Percentiles rank a stretch among this genome's conserved stretches.
Conservation (phyloP, 2,113 vertebrate genomes). For the Corythoichthys intestinalis region DNA sequence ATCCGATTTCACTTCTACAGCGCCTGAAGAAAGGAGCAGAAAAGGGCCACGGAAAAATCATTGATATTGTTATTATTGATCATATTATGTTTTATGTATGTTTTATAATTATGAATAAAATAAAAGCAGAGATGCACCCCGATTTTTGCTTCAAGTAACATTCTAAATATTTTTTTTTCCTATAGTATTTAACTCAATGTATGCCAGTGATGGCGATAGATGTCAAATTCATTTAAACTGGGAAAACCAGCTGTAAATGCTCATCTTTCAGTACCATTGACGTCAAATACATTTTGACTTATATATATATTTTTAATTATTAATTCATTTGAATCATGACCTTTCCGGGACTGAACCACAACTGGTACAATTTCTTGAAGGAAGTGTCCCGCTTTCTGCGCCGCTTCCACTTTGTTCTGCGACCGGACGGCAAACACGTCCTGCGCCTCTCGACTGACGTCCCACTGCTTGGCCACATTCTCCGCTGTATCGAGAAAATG, state of each 20-base stretch:
- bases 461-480: slow-evolving; percentile 92
- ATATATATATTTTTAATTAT: neutral
- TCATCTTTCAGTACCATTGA: too few relatives aligned
- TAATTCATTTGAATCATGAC: slow-evolving; percentile 35
- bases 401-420: slow-evolving; percentile 83
- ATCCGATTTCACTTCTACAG: slow-evolving; percentile 83
- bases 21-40: slow-evolving; percentile 67
- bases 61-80: too few relatives aligned
- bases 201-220: too few relatives aligned
- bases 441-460: slow-evolving; percentile 83
- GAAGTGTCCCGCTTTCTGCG: slow-evolving; percentile 90
- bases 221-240: too few relatives aligned
- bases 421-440: slow-evolving; percentile 82
- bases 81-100: too few relatives aligned
- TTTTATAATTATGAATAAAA: too few relatives aligned
- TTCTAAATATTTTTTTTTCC: too few relatives aligned
- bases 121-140: too few relatives aligned
- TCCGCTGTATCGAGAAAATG: slow-evolving; percentile 74
- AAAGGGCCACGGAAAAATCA: neutral
- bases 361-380: slow-evolving; percentile 90
- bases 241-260: too few relatives aligned
- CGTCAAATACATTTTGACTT: too few relatives aligned
- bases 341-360: slow-evolving; percentile 84
- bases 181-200: too few relatives aligned
- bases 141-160: too few relatives aligned